These are phyloP conservation scores for Melanostoma scalare DNA, from an alignment of 2,888 invertebrate species.

Conservation along the genomic window DNA sequence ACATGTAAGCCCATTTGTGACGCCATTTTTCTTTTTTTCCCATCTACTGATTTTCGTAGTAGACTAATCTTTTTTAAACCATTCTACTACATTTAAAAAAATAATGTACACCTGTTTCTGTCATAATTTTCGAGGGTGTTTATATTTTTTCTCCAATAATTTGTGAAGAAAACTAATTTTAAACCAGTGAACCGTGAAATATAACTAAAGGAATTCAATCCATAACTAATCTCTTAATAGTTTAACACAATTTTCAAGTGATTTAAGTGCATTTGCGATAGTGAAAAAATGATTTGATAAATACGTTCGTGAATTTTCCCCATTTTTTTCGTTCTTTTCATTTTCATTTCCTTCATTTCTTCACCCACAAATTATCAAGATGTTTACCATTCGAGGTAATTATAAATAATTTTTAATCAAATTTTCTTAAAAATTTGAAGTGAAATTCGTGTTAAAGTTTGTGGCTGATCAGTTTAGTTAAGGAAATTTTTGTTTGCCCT, in stretches of 20 bases:
- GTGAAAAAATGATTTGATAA: constrained; percentile 70
- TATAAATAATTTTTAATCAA: constrained; percentile 39
- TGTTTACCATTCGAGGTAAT: constrained; percentile 75
- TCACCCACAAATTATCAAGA: constrained; percentile 71
- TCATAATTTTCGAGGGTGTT: constrained; percentile 77
- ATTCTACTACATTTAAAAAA: constrained; percentile 65
- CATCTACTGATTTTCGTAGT: constrained; percentile 12
- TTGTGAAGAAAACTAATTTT: constrained; percentile 59
- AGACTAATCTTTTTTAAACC: background rate
- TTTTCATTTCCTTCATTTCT: constrained; percentile 56
- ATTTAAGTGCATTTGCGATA: constrained; percentile 41
- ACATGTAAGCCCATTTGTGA: background rate
- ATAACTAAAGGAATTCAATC: constrained; percentile 44
- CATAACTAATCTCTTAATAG: constrained; percentile 20
- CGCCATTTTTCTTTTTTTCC: background rate
- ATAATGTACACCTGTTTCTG: constrained; percentile 77
- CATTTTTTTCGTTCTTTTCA: constrained; percentile 56
- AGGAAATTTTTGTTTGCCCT: background rate
- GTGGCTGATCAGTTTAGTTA: background rate
- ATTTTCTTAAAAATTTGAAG: constrained; percentile 23
- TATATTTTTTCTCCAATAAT: constrained; percentile 74
- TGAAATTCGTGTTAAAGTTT: background rate
- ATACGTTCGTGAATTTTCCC: constrained; percentile 65
- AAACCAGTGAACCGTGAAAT: constrained; percentile 37
- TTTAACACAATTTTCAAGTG: constrained; percentile 49